Evolutionary conservation across 2,888 invertebrate genomes (phyloP).

Genomic region (Crossocerus cetratus): DNA sequence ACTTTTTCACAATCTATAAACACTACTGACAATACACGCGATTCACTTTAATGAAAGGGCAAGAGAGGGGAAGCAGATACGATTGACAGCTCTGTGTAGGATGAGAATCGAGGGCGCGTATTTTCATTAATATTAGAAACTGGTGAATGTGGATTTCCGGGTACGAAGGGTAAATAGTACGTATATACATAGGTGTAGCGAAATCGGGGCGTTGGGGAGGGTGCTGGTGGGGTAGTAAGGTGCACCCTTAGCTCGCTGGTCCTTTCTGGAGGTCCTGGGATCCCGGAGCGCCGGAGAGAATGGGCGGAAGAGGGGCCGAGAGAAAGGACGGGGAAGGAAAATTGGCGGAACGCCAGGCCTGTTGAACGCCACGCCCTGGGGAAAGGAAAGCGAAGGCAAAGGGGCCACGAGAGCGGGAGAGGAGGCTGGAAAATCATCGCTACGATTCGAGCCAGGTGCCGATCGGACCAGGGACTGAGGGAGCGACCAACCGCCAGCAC

Average conservation of each 20-base stretch:
- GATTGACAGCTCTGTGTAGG: no score
- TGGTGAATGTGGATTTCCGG: no score
- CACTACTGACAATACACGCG: no score
- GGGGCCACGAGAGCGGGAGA: slow-evolving; percentile 29
- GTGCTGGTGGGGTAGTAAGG: slow-evolving; percentile 35
- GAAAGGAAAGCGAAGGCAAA: slow-evolving; percentile 58
- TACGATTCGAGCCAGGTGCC: slow-evolving; percentile 64
- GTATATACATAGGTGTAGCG: slow-evolving; percentile 14
- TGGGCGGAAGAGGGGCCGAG: not conserved
- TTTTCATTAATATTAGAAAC: no score
- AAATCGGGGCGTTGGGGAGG: slow-evolving; percentile 10
- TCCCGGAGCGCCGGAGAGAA: slow-evolving; percentile 16
- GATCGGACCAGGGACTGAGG: slow-evolving; percentile 52
- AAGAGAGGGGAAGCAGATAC: no score
- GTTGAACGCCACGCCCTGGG: slow-evolving; percentile 72
- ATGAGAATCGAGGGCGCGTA: no score
- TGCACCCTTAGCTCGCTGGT: slow-evolving; percentile 41
- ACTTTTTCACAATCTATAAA: no score
- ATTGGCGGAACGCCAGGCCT: slow-evolving; percentile 71
- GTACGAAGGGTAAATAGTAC: not conserved
- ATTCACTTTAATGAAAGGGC: no score
- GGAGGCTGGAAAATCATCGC: slow-evolving; percentile 56
- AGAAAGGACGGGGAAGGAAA: slow-evolving; percentile 29
- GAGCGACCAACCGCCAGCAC: slow-evolving; percentile 38
- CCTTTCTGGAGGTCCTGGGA: slow-evolving; percentile 26